Conservation (phyloP, 2,113 vertebrate genomes). For the Catharus minimus region DNA sequence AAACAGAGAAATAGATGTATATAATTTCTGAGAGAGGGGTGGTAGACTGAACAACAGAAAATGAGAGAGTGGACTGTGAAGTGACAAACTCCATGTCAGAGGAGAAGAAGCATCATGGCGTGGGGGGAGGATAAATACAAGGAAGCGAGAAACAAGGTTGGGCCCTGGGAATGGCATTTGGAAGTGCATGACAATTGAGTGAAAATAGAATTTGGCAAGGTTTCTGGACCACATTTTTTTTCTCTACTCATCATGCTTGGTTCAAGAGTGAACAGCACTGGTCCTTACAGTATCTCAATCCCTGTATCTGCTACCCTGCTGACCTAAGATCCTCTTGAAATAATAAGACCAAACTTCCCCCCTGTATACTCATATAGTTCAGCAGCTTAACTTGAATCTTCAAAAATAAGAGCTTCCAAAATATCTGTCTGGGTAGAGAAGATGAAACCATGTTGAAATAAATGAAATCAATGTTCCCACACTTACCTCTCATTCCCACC, state of each 20-base stretch:
- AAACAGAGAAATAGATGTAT: not conserved
- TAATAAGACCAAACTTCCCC: not conserved
- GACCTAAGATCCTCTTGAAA: not conserved
- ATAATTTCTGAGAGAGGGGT: not conserved
- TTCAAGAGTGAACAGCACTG: not conserved
- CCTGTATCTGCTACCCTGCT: not conserved
- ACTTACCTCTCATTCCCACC: not conserved
- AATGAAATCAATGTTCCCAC: not conserved
- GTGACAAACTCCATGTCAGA: not conserved
- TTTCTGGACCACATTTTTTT: not conserved
- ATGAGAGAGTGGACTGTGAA: not conserved
- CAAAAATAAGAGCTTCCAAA: not conserved
- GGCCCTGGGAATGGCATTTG: not conserved
- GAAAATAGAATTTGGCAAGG: not conserved
- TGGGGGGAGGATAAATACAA: not conserved
- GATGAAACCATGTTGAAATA: not conserved
- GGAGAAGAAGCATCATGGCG: rapidly evolving
- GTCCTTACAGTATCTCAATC: not conserved
- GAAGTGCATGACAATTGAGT: not conserved
- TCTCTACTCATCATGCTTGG: not conserved
- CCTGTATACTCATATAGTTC: rapidly evolving
- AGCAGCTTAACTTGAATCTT: not conserved
- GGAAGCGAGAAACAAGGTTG: not conserved
- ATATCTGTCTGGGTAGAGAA: not conserved
- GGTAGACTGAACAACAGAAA: not conserved